Conservation (phyloP, 92 coral and sea anemone genomes). For the Porites cylindrica region DNA sequence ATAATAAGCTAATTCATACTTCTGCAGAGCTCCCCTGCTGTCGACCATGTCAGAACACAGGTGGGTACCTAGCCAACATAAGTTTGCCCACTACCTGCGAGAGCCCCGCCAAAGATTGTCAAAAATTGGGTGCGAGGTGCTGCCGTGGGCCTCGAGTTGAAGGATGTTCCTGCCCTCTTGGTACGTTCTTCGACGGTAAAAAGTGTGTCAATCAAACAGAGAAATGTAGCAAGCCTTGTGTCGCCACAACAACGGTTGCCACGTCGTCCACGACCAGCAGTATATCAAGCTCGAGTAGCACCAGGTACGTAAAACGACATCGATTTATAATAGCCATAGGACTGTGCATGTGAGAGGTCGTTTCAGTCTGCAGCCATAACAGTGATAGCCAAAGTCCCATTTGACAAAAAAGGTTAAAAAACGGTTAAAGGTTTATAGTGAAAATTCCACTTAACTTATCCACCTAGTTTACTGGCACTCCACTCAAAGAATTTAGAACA, state of each 20-base stretch:
- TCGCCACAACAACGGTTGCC: background rate
- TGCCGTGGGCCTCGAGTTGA: conserved; percentile 94
- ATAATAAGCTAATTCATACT: background rate
- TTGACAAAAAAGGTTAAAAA: too few species aligned
- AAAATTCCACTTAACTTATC: too few species aligned
- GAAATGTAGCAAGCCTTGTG: conserved; percentile 74
- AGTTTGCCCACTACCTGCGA: conserved; percentile 81
- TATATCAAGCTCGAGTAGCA: conserved; percentile 29
- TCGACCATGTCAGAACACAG: conserved; percentile 89
- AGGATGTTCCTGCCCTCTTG: conserved; percentile 91
- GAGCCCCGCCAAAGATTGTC: conserved; percentile 67
- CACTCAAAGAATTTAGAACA: too few species aligned
- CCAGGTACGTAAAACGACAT: conserved; percentile 16
- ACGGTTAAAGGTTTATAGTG: too few species aligned
- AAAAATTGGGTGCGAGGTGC: conserved; percentile 78
- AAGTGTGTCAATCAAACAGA: conserved; percentile 83
- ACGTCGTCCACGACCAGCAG: conserved; percentile 37
- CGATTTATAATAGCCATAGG: background rate
- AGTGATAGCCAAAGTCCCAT: too few species aligned
- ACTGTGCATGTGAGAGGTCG: background rate
- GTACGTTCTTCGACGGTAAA: conserved; percentile 88
- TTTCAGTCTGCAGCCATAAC: background rate
- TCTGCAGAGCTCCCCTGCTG: conserved; percentile 95
- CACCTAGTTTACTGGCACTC: too few species aligned
- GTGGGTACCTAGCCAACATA: conserved; percentile 87